Evolutionary conservation across 2,113 vertebrate species (phyloP).

Genomic region (Bufo gargarizans): DNA sequence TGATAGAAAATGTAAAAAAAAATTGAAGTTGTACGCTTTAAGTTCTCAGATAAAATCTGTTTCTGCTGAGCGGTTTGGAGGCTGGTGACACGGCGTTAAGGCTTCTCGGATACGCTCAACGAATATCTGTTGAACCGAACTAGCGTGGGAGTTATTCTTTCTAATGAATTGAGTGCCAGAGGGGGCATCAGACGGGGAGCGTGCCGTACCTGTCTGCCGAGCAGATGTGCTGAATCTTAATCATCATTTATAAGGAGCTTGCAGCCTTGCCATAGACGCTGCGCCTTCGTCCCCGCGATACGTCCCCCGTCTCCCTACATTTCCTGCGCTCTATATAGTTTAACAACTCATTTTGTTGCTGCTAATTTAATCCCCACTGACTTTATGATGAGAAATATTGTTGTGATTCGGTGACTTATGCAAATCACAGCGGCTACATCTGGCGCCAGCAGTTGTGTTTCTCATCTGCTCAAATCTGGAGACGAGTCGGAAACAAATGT

Average conservation of each 20-base stretch:
- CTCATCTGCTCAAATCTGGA: conserved; percentile 16
- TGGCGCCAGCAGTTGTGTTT: not conserved
- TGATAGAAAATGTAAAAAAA: not conserved
- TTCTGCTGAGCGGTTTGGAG: not conserved
- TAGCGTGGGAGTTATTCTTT: not conserved
- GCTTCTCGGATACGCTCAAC: not conserved
- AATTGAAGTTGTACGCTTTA: not conserved
- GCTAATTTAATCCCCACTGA: conserved; percentile 26
- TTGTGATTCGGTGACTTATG: conserved; percentile 12
- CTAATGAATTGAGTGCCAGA: not conserved
- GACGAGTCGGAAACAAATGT: not conserved
- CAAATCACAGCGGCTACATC: conserved; percentile 12
- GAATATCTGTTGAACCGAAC: not conserved
- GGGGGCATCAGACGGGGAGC: not conserved
- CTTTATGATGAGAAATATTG: conserved; percentile 26
- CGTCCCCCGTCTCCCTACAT: not conserved
- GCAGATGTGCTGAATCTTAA: conserved; percentile 33
- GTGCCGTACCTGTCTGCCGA: conserved; percentile 30
- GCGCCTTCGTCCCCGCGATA: not conserved
- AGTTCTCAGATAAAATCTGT: not conserved
- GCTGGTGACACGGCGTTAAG: not conserved
- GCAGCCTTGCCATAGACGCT: not conserved
- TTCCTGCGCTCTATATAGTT: conserved; percentile 5
- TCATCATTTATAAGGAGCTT: conserved; percentile 11
- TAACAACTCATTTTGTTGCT: conserved; percentile 30